These are phyloP conservation scores for Clarias pachynema DNA, from an alignment of 2,797 vertebrate genomes.

Conservation along the genomic window DNA sequence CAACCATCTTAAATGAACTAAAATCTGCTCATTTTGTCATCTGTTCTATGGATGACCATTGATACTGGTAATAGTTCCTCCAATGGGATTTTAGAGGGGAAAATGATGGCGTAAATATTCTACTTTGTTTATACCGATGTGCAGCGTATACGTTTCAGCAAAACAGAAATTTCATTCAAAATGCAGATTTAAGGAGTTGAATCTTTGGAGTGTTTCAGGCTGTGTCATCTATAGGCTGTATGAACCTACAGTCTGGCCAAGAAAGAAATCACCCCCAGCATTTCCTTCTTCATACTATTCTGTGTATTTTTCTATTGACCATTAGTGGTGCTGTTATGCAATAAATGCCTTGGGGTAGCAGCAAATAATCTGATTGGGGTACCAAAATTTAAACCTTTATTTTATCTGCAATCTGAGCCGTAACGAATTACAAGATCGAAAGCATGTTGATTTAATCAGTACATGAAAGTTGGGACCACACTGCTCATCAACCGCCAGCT, in stretches of 20 bases:
- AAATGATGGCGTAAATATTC: not conserved
- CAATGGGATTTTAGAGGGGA: not conserved
- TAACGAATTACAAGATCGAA: not conserved
- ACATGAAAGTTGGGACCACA: not conserved
- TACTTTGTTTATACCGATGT: not conserved
- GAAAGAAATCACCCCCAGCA: not conserved
- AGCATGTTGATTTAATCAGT: conserved; percentile 16
- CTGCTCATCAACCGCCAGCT: conserved; percentile 13
- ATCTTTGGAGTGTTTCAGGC: not conserved
- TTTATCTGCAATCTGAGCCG: not conserved
- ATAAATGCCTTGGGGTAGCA: not conserved
- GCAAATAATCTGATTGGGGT: not conserved
- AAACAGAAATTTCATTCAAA: not conserved
- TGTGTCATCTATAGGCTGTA: not conserved
- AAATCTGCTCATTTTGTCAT: not conserved
- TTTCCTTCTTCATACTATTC: not conserved
- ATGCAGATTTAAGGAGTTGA: too few species aligned
- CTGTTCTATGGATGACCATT: not conserved
- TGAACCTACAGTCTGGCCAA: not conserved
- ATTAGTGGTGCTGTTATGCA: not conserved
- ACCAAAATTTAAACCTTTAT: not conserved
- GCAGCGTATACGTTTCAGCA: not conserved
- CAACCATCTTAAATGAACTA: not conserved
- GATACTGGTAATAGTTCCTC: too few species aligned
- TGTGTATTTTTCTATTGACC: not conserved